phyloP scores from a whole-genome alignment of 2,888 invertebrate genomes.

The Euproctis similis region DNA sequence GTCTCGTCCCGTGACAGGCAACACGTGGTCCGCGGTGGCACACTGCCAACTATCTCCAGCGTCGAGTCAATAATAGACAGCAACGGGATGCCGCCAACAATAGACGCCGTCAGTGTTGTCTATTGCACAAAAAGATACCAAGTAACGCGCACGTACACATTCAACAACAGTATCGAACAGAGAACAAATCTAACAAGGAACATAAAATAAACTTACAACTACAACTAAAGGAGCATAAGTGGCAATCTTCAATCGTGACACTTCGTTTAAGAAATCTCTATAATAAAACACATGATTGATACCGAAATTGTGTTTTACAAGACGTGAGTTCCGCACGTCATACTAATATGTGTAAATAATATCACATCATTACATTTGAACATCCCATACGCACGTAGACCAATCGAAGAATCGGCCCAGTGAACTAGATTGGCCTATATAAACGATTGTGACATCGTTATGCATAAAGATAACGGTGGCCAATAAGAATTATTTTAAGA shows the following conservation, averaged over 20 bases:
- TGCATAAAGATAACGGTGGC: too few relatives aligned
- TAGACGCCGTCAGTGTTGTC: slow-evolving; percentile 55
- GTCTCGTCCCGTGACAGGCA: slow-evolving; percentile 62
- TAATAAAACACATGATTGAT: too few relatives aligned
- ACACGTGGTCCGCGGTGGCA: slow-evolving; percentile 71
- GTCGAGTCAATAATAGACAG: slow-evolving; percentile 74
- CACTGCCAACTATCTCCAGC: slow-evolving; percentile 72
- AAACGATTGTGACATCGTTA: not conserved
- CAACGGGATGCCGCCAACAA: slow-evolving; percentile 74
- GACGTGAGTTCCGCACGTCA: too few relatives aligned
- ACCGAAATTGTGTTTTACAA: too few relatives aligned
- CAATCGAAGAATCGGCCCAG: not conserved
- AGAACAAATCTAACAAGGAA: not conserved
- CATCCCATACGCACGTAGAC: not conserved
- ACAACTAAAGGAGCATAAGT: too few relatives aligned
- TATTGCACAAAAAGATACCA: slow-evolving; percentile 12
- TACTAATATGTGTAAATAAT: too few relatives aligned
- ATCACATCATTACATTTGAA: too few relatives aligned
- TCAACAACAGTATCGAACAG: not conserved
- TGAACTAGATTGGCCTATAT: not conserved
- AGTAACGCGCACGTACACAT: slow-evolving; percentile 7
- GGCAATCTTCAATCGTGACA: too few relatives aligned
- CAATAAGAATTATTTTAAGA: too few relatives aligned
- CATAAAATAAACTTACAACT: too few relatives aligned
- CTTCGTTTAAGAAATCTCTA: too few relatives aligned